Conservation (phyloP, 2,113 vertebrate species). For the Heterochromis multidens region DNA sequence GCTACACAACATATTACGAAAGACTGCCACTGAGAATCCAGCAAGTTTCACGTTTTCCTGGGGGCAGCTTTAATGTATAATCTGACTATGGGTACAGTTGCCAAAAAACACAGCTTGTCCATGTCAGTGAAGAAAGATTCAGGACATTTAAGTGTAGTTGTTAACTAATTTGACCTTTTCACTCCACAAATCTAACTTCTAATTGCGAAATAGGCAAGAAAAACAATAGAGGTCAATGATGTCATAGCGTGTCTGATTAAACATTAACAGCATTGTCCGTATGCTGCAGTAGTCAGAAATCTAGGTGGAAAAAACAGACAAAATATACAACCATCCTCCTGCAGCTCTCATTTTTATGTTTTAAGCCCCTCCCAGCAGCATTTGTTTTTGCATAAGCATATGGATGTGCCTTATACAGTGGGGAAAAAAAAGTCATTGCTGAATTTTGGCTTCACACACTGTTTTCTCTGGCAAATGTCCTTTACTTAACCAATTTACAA, state of each 20-base stretch:
- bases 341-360: background rate
- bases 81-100: background rate
- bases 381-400: too few relatives aligned
- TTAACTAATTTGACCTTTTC: background rate
- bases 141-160: background rate
- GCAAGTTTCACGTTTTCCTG: background rate
- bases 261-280: background rate
- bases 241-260: background rate
- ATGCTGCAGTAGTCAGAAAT: background rate
- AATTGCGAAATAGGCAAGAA: background rate
- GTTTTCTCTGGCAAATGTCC: too few relatives aligned
- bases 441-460: too few relatives aligned
- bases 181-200: background rate
- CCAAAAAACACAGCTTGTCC: background rate
- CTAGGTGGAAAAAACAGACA: background rate
- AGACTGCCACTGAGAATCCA: background rate
- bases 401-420: too few relatives aligned
- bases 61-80: background rate
- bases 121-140: background rate
- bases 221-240: background rate
- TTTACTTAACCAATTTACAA: background rate
- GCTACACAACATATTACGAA: background rate
- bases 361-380: background rate
- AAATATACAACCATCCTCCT: background rate
- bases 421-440: too few relatives aligned